Conservation (phyloP, 2,797 vertebrate genomes). For the Sphenodon punctatus region DNA sequence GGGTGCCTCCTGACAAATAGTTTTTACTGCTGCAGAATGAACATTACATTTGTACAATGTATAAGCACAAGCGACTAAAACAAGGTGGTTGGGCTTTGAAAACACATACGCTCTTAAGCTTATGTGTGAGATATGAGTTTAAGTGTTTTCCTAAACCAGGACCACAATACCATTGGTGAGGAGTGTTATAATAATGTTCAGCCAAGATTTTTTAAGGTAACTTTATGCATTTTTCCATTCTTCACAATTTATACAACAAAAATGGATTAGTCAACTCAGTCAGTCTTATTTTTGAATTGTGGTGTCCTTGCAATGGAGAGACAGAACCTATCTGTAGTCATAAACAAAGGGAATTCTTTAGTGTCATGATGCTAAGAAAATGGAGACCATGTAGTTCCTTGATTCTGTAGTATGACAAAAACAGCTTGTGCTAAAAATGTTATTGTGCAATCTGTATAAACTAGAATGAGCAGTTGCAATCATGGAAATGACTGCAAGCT, state of each 20-base stretch:
- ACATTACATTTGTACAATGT: too few relatives aligned
- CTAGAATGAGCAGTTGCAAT: not conserved
- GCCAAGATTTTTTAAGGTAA: too few relatives aligned
- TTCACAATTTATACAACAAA: not conserved
- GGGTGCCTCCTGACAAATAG: too few relatives aligned
- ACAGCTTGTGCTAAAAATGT: fast-evolving
- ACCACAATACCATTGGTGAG: too few relatives aligned
- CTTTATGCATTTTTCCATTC: not conserved
- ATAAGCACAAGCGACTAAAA: too few relatives aligned
- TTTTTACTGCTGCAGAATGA: too few relatives aligned
- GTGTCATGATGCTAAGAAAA: not conserved
- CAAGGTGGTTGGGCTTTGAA: too few relatives aligned
- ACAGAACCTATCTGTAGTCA: not conserved
- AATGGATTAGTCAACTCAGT: not conserved
- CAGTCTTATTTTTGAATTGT: not conserved
- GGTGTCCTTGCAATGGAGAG: not conserved
- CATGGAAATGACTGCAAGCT: not conserved
- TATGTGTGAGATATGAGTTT: too few relatives aligned
- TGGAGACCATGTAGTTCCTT: not conserved
- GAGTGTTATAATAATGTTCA: too few relatives aligned
- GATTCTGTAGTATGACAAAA: not conserved
- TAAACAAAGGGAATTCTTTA: not conserved
- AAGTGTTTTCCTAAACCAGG: too few relatives aligned
- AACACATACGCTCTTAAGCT: too few relatives aligned
- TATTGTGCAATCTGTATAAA: not conserved